A percentile compares a stretch with the other conserved stretches of the same genome.
phyloP scores from a whole-genome alignment of 2,888 invertebrate species.

The Agrotis exclamationis region DNA sequence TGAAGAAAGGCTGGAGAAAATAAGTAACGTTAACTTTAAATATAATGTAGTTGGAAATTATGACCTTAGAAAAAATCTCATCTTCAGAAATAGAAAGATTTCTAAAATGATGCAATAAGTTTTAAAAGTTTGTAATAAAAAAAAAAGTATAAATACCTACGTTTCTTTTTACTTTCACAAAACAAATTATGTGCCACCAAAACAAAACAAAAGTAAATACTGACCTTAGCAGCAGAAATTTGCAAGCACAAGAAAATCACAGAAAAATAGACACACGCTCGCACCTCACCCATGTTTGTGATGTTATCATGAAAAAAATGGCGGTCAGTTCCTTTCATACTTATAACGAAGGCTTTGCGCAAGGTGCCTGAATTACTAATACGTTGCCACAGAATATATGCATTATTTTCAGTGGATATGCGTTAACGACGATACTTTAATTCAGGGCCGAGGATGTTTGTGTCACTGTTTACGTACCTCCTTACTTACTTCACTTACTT shows the following conservation, averaged over 20 bases:
- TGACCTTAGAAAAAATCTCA: not conserved
- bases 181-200: not conserved
- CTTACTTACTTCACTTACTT: not conserved
- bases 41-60: not conserved
- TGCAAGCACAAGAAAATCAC: conserved; percentile 79
- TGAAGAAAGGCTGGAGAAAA: conserved; percentile 77
- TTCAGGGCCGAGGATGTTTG: conserved; percentile 37
- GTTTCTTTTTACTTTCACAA: no score
- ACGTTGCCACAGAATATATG: conserved; percentile 75
- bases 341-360: conserved; percentile 85
- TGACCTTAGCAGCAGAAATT: conserved; percentile 77
- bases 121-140: not conserved
- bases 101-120: not conserved
- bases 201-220: conserved; percentile 41
- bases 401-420: conserved; percentile 61
- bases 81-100: not conserved
- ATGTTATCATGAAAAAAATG: conserved; percentile 81
- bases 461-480: conserved; percentile 24
- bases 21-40: not conserved
- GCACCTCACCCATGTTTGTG: conserved; percentile 81
- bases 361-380: conserved; percentile 81
- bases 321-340: conserved; percentile 78
- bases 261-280: conserved; percentile 76
- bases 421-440: conserved; percentile 45
- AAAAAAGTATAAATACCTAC: no score